phyloP scores from a whole-genome alignment of 2,797 vertebrate genomes.

The Chaenodraco wilsoni region DNA sequence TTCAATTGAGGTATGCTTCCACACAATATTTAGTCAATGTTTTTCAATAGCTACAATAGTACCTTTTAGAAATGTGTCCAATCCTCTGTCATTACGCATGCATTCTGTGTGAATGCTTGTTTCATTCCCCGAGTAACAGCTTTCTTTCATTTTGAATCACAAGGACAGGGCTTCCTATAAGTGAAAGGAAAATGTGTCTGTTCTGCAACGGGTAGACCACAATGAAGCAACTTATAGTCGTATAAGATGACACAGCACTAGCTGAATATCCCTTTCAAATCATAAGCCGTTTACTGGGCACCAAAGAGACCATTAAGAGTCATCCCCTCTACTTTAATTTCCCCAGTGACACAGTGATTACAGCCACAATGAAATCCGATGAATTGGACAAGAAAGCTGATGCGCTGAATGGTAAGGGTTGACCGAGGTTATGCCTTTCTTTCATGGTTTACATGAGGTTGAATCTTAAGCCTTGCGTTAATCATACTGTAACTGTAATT shows the following conservation, averaged over 20 bases:
- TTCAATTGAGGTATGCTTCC: not conserved
- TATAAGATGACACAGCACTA: not conserved
- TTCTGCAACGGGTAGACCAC: not conserved
- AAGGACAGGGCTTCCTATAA: not conserved
- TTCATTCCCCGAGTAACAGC: not conserved
- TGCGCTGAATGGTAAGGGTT: not conserved
- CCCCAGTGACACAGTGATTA: not conserved
- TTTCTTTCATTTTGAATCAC: not conserved
- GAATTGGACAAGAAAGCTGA: not conserved
- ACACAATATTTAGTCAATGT: not conserved
- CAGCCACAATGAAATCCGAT: not conserved
- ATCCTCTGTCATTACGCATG: constrained; percentile 3
- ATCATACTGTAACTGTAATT: constrained; percentile 11
- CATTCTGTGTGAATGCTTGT: not conserved
- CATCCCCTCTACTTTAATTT: not conserved
- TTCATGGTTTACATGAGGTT: constrained; percentile 11
- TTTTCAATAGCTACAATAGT: constrained; percentile 15
- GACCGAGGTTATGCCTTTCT: not conserved
- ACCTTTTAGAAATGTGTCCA: not conserved
- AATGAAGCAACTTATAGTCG: not conserved
- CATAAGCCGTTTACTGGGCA: not conserved
- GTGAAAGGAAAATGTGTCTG: not conserved
- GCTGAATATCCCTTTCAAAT: not conserved
- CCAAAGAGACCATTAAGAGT: not conserved
- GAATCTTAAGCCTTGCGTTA: constrained; percentile 16